Evolutionary conservation across 2,888 invertebrate genomes (phyloP), one percentile per base, ranked within the genome.

Genomic region (Lasioglossum leucozonium): DNA sequence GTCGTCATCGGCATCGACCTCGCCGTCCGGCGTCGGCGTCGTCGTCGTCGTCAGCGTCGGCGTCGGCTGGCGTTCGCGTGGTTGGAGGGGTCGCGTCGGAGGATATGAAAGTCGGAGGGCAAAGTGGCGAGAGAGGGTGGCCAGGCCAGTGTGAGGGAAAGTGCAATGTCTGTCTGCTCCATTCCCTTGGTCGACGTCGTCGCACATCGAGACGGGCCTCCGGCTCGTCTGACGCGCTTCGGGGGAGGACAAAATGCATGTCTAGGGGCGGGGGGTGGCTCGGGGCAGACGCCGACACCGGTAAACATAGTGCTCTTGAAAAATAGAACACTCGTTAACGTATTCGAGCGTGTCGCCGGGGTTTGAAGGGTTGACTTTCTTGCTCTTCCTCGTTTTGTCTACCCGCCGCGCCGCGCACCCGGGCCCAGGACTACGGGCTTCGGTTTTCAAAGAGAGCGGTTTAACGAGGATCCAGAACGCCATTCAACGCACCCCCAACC

Each of bases 121-220:
- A 84, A 81, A 81, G 85, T 83, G 85, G 90, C 88, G 91, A 88
- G 91, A 88, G 91, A 87, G 88, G 86, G 88, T 87, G 79, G 62
- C 62, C 62, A 42, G 40, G 82, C 79, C 73, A 72, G 79, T 76
- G 77, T 75, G 90, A 88, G 90, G 88, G 90, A 91, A 91, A 92
- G 92, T 92, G 92, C 92, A 92, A 80, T 87, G 91, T 90, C 90
- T 91, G 89, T 87, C 88, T 90, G 82, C 86, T 82, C 87, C 88
- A 72, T 72, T 69, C 82, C 69, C 73, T 58, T 58, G 77, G 58
- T 22, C 76, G 73, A 72, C 69, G 81, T 58, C 65, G 81, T 73
- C 84, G 42, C 69, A 42, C 78, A 69, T 62, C 58, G 40, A 40
- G 73, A 67, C 30, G 55, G 73, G 80, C 75, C 83, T 80, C 55